Evolutionary conservation across 2,113 vertebrate species (phyloP), one percentile per base, ranked within the genome.

Genomic region (Corythoichthys intestinalis): DNA sequence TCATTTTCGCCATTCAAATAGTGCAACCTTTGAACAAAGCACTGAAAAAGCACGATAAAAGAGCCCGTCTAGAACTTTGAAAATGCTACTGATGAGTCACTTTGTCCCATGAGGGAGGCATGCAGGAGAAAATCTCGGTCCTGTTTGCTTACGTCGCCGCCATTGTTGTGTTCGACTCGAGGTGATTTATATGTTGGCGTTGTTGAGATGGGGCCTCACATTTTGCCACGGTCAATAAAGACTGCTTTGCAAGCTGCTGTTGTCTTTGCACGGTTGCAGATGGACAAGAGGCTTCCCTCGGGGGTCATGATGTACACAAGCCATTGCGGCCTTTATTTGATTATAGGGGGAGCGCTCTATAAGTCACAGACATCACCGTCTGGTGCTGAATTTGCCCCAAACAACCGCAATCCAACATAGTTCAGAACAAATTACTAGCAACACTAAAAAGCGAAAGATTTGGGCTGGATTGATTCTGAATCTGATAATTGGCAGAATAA

Each of bases 151-250:
- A 13, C 56, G 2, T 6, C 6, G 6, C 34, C 34, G 8, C 56
- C 2, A 58, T 58, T 37, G 56, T 58, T 58, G 34, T 58, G 34
- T 58, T 6, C 1, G 56, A 58, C 56, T 35, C 2, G 15, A 63
- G 53, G 66, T 66, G 79, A 83, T 87, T 84, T 86, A 83, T 65
- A 76, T 11, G 54, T 74, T 73, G 77, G 75, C 81, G 1, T 48
- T n/a, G 44, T 54, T 75, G 89, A 56, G 67, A 47, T 0, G 76
- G 83, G 71, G 78, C 82, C 82, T 73, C 57, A 56, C 77, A 37
- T 82, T 88, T 90, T 89, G 87, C 84, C 80, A 86, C 83, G 83
- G 73, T 88, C 85, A 90, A 81, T 52, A 85, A 73, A 76, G 73
- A 76, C 79, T 71, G 67, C 76, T 69, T 57, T 54, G 76, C 46